Conservation (phyloP, 2,888 invertebrate genomes). For the Cepaea hortensis region DNA sequence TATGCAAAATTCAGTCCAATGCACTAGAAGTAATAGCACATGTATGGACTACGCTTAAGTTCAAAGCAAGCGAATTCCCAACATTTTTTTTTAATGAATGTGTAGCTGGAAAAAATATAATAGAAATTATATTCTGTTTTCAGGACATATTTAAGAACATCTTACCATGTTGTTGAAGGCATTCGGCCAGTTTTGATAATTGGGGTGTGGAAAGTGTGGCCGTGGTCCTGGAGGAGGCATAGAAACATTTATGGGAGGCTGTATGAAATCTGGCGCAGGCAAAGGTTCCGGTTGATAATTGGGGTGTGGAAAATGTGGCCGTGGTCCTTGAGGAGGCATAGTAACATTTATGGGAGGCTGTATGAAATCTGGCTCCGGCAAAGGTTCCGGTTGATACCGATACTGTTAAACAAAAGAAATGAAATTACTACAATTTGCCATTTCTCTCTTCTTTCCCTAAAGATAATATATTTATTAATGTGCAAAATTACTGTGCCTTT, state of each 20-base stretch:
- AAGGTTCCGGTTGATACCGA: slow-evolving; percentile 38
- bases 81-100: too few species aligned
- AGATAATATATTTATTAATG: too few species aligned
- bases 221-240: background rate
- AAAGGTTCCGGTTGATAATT: background rate
- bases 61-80: too few species aligned
- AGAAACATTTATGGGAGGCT: background rate
- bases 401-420: slow-evolving; percentile 26
- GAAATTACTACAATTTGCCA: background rate
- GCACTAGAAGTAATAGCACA: too few species aligned
- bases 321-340: background rate
- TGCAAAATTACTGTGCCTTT: too few species aligned
- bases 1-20: too few species aligned
- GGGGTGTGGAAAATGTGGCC: slow-evolving; percentile 7
- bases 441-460: background rate
- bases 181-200: background rate
- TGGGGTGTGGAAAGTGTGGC: slow-evolving; percentile 4
- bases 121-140: too few species aligned
- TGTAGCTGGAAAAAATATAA: too few species aligned
- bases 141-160: background rate
- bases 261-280: slow-evolving; percentile 35
- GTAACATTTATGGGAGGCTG: background rate
- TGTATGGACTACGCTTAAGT: too few species aligned
- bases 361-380: slow-evolving; percentile 39
- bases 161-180: slow-evolving; percentile 34